A percentile compares a stretch with the other conserved stretches of the same genome.
Conservation (phyloP, 2,797 vertebrate genomes). For the Chelmon rostratus region DNA sequence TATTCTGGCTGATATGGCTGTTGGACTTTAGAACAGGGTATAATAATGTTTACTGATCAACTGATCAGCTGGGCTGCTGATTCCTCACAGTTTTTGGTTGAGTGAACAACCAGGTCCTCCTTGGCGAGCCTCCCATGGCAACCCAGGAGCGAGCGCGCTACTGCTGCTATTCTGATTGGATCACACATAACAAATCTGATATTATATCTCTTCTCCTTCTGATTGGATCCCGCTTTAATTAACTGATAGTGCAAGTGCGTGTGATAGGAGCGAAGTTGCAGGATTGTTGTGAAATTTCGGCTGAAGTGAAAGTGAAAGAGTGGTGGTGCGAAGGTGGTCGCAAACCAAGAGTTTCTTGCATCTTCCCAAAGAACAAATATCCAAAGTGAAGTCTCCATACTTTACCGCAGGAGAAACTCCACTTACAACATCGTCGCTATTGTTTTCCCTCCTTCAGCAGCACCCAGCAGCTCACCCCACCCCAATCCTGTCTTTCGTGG, state of each 20-base stretch:
- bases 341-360: slow-evolving; percentile 15
- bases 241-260: slow-evolving; percentile 74
- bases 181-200: slow-evolving; percentile 76
- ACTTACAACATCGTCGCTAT: slow-evolving; percentile 41
- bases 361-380: slow-evolving; percentile 35
- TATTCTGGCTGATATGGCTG: slow-evolving; percentile 76
- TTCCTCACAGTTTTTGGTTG: slow-evolving; percentile 74
- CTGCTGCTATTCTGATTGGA: slow-evolving; percentile 72
- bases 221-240: slow-evolving; percentile 82
- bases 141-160: slow-evolving; percentile 54
- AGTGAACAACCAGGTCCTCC: slow-evolving; percentile 72
- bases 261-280: slow-evolving; percentile 75
- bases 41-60: slow-evolving; percentile 82
- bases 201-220: slow-evolving; percentile 66
- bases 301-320: not conserved
- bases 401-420: slow-evolving; percentile 27
- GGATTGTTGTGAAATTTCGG: slow-evolving; percentile 58
- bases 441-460: slow-evolving; percentile 50
- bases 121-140: slow-evolving; percentile 69
- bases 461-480: slow-evolving; percentile 60
- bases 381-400: slow-evolving; percentile 14
- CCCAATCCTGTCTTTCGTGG: slow-evolving; percentile 72
- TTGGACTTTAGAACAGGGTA: slow-evolving; percentile 78
- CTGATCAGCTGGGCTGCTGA: slow-evolving; percentile 70
- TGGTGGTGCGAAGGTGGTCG: not conserved